A percentile compares a stretch with the other conserved stretches of the same genome.
phyloP scores from a whole-genome alignment of 2,113 vertebrate species.

The Phrynosoma blainvillii region DNA sequence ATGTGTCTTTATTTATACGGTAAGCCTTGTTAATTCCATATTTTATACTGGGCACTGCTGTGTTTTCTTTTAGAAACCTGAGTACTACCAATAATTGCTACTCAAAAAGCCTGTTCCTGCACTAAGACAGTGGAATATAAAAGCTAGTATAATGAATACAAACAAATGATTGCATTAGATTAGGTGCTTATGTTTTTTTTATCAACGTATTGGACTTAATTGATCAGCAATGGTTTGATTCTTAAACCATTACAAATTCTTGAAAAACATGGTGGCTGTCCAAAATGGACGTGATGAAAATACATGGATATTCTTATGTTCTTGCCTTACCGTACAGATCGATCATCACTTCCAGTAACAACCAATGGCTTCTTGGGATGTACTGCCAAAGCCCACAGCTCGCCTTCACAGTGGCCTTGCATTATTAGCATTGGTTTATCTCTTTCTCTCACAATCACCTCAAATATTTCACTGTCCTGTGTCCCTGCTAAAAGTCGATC shows the following conservation, averaged over 20 bases:
- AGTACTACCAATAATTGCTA: neutral
- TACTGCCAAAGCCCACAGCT: slow-evolving; percentile 94
- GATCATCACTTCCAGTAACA: slow-evolving; percentile 94
- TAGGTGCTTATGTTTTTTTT: neutral
- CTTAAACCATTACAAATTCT: neutral
- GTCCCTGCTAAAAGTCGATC: slow-evolving; percentile 94
- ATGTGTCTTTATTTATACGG: neutral
- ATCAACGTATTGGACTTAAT: neutral
- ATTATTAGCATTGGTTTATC: slow-evolving; percentile 95
- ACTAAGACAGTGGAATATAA: neutral
- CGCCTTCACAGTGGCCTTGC: slow-evolving; percentile 96
- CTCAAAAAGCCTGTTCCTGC: neutral
- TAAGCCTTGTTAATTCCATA: neutral
- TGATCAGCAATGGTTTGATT: neutral
- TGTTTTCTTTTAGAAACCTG: neutral
- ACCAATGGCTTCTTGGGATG: slow-evolving; percentile 95
- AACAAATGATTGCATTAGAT: neutral
- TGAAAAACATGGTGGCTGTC: neutral
- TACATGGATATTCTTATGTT: neutral
- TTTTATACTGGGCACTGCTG: neutral
- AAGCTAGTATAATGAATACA: neutral
- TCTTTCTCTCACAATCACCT: slow-evolving; percentile 93
- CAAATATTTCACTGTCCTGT: slow-evolving; percentile 97
- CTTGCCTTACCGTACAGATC: slow-evolving; percentile 87
- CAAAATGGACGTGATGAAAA: neutral